Conservation (phyloP, 1,140 invertebrate genomes). For the Oncopeltus fasciatus region DNA sequence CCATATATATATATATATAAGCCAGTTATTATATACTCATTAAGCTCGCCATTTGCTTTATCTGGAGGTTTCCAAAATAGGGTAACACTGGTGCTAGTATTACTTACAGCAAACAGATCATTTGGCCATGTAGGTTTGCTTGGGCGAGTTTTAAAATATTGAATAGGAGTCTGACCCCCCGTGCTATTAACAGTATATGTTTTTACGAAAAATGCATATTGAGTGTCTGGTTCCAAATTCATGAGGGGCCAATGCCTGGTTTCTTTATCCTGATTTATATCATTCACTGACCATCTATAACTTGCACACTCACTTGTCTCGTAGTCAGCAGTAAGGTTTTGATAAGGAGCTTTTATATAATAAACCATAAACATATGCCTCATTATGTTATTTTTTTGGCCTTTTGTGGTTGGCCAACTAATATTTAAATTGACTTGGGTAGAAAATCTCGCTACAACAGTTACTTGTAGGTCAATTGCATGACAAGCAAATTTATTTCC, state of each 20-base stretch:
- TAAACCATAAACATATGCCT: slow-evolving; percentile 18
- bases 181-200: slow-evolving; percentile 57
- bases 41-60: slow-evolving; percentile 65
- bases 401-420: not conserved
- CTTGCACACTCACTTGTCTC: slow-evolving; percentile 70
- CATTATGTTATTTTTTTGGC: not conserved
- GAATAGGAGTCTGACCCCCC: slow-evolving; percentile 57
- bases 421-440: slow-evolving; percentile 5
- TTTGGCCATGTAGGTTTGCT: slow-evolving; percentile 49
- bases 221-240: slow-evolving; percentile 61
- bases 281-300: slow-evolving; percentile 39
- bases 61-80: slow-evolving; percentile 54
- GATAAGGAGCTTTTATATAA: slow-evolving; percentile 39
- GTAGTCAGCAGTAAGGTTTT: slow-evolving; percentile 64
- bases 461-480: slow-evolving; percentile 26
- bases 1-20: too few relatives aligned
- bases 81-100: slow-evolving; percentile 42
- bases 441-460: not conserved
- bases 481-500: slow-evolving; percentile 78
- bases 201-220: slow-evolving; percentile 79
- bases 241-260: slow-evolving; percentile 34
- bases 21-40: too few relatives aligned
- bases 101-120: slow-evolving; percentile 38
- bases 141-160: slow-evolving; percentile 64
- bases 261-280: slow-evolving; percentile 21